Base-by-base conservation (phyloP, 2,113 vertebrate species). In the Periophthalmus modestus region DNA sequence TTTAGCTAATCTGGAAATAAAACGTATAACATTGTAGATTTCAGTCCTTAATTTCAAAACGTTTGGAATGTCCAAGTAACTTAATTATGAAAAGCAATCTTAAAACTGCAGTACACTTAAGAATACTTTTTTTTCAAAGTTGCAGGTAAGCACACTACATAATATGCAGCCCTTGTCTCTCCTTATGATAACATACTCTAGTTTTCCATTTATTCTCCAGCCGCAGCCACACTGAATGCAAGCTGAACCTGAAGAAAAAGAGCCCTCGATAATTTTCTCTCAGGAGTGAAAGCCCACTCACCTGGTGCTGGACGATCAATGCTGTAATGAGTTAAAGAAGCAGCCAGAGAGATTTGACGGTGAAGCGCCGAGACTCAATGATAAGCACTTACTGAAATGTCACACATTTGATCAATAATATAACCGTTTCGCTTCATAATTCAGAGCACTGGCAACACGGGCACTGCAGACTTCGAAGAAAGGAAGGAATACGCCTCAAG, bases 381-480 rank as follows among this genome's bases (percentile, higher is more conserved):
- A 83, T 71, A 75, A 82, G 71, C 79, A 69, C 78, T 79, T 77
- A 71, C 80, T 73, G 70, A 79, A 79, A 77, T 77, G 86, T 54
- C 72, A 71, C 67, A 57, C 48, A 61, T 77, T 67, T 77, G 73
- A 87, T 79, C 71, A 52, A 23, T 71, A 36, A 33, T 75, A 62
- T 28, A 71, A 47, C 72, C 48, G 1, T 50, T 48, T 54, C 7
- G 71, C 58, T 69, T 66, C 59, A 65, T 68, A 61, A 70, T 24
- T 58, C 67, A 67, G 57, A 75, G 12, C 3, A 16, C n/a, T 34
- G 16, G 24, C 68, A 61, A 55, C 75, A 28, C 57, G 66, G 80
- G 15, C 66, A 16, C 13, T 1, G 13, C 21, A 5, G 5, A 23
- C n/a, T 52, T n/a, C 61, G 33, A 59, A 33, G 14, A 28, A 23